Base-by-base conservation (phyloP, 2,888 invertebrate genomes). In the Mythimna lalbum region DNA sequence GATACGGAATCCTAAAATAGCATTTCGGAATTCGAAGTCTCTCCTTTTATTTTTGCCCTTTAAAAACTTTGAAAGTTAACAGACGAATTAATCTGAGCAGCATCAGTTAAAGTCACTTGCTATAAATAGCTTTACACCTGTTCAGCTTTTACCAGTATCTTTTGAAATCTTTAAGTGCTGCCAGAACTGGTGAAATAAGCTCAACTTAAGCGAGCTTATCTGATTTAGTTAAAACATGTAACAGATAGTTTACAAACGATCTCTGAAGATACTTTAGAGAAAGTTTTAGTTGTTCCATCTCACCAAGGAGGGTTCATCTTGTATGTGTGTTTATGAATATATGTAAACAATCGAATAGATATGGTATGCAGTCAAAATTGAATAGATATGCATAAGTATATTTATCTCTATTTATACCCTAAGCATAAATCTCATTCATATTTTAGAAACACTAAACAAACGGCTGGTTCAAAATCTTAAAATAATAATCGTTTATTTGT, bases 401-500 rank as follows among this genome's bases (percentile, higher is more conserved):
- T 36, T 36, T 36, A 12, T 36, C 2, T 36, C 10, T 36, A 43
- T 43, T 43, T 4, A 17, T 4, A 14, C 43, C 5, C 43, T 0
- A 17, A 43, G 17, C 4, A 17, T 43, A 50, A 27, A 21, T 19
- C 7, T 66, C 61, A 76, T 76, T 62, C 39, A 77, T 47, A 59
- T 69, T 39, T 52, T 27, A 53, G 14, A 57, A 33, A 57, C 36
- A 21, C n/a, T 59, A 59, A 63, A 63, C 55, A 78, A 77, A 64
- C 57, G 27, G 27, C 21, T 60, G 33, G 52, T 60, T 64, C 31
- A 5, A 61, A 69, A 72, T 76, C 63, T 67, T 62, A 68, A 84
- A 81, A 84, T 77, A 84, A 84, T 77, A 74, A 68, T 73, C 19
- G 63, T 74, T 83, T 81, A 83, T 84, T 84, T 76, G 69, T 72